Base-by-base conservation (phyloP, 2,888 invertebrate species). In the Zonitis immaculata region DNA sequence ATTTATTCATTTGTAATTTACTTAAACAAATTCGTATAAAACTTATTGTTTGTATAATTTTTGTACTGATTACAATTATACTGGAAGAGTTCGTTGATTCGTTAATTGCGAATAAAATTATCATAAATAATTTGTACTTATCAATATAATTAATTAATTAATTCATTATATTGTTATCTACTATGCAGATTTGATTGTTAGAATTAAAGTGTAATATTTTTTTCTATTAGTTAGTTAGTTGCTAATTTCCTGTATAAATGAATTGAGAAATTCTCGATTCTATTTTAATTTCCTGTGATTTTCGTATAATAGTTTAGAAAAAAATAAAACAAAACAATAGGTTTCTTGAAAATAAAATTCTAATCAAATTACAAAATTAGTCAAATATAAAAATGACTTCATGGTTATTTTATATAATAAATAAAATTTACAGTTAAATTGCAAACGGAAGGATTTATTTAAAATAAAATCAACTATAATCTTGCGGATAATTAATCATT, bases 101-200 rank as follows among this genome's bases (percentile, higher is more conserved):
- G 16, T 45, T 45, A 45, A 45, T 45, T 28, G 28, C 45, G 45
- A 45, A 45, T 45, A 45, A 45, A 45, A 45, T 45, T 45, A 35
- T 35, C 16, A 35, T 35, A 45, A 45, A 30, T 45, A 20, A n/a
- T 14, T 7, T 45, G 25, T 26, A 28, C 5, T 4, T 45, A 45
- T 28, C 45, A 26, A 20, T n/a, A n/a, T n/a, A n/a, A n/a, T n/a
- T n/a, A n/a, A n/a, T n/a, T n/a, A n/a, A n/a, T n/a, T n/a, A n/a
- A n/a, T n/a, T n/a, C n/a, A n/a, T n/a, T n/a, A n/a, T n/a, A n/a
- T n/a, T n/a, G n/a, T n/a, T n/a, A n/a, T n/a, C n/a, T n/a, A n/a
- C n/a, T 1, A 8, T 27, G 27, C 27, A 11, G 16, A 30, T 18
- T 30, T 25, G 16, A 35, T 39, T 39, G 44, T 44, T 42, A 16